A percentile compares a stretch with the other conserved stretches of the same genome.
Conservation (phyloP, 2,888 invertebrate genomes). For the Oxytorus armatus region DNA sequence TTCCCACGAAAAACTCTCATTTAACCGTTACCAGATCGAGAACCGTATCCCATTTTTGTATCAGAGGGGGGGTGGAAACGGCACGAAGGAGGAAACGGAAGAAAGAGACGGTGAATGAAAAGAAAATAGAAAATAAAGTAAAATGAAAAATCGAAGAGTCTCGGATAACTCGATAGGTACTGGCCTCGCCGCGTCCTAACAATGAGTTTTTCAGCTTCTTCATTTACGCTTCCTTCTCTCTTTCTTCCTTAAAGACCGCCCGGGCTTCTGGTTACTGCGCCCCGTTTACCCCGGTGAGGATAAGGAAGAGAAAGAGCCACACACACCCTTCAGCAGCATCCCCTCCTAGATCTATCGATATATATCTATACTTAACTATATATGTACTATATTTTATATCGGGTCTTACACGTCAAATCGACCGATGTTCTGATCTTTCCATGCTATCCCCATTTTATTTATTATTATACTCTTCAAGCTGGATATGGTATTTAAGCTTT, state of each 20-base stretch:
- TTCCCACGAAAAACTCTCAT: too few relatives aligned
- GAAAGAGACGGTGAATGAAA: constrained; percentile 16
- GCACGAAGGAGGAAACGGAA: constrained; percentile 5
- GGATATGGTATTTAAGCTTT: too few relatives aligned
- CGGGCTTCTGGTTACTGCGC: constrained; percentile 24
- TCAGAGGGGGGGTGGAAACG: not conserved
- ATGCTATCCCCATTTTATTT: too few relatives aligned
- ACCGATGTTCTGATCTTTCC: too few relatives aligned
- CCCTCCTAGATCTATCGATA: not conserved
- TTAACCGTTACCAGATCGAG: too few relatives aligned
- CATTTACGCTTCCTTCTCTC: constrained; percentile 24
- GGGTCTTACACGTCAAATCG: too few relatives aligned
- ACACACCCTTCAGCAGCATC: constrained; percentile 18
- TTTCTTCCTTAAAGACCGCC: not conserved
- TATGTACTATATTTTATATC: too few relatives aligned
- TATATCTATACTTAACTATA: not conserved
- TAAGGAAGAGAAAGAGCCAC: constrained; percentile 26
- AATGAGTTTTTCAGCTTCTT: constrained; percentile 55
- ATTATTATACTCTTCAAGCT: too few relatives aligned
- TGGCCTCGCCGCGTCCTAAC: constrained; percentile 45
- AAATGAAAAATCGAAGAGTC: constrained; percentile 60
- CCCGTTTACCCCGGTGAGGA: constrained; percentile 1
- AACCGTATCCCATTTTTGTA: too few relatives aligned
- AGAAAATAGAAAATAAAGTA: constrained; percentile 16
- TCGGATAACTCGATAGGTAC: constrained; percentile 58